Evolutionary conservation across 2,113 vertebrate species (phyloP).

Genomic region (Ptilonorhynchus violaceus): DNA sequence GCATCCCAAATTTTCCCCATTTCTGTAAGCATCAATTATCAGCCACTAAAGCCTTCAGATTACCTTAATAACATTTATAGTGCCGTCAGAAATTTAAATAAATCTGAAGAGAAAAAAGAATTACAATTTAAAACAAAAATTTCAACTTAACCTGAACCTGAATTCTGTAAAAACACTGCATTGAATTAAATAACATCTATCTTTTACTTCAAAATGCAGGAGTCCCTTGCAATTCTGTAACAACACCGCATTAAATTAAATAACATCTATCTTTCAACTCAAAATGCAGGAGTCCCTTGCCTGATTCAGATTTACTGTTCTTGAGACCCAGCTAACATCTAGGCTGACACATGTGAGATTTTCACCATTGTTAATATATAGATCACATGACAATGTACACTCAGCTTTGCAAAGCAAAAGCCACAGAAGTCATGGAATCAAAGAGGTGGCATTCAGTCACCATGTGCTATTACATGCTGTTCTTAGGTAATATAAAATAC

Average conservation of each 20-base stretch:
- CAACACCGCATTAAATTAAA: not conserved
- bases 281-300: not conserved
- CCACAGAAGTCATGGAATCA: not conserved
- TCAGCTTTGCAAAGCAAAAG: not conserved
- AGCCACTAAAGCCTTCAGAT: not conserved
- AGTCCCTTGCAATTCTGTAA: not conserved
- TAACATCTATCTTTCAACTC: not conserved
- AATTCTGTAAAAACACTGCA: not conserved
- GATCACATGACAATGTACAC: not conserved
- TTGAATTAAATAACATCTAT: not conserved
- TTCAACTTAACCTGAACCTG: not conserved
- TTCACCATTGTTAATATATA: not conserved
- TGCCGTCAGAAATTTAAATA: not conserved
- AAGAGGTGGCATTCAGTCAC: not conserved
- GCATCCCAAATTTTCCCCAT: not conserved
- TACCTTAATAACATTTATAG: not conserved
- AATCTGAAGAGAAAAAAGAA: not conserved
- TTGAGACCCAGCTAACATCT: not conserved
- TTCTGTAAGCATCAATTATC: not conserved
- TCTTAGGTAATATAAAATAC: not conserved
- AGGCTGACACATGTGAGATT: not conserved
- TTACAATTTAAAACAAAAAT: not conserved
- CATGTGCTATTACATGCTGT: not conserved
- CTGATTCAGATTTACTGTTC: not conserved
- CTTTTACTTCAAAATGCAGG: not conserved